Base-by-base conservation (phyloP, 2,888 invertebrate genomes). In the Agrenia bidenticulata region DNA sequence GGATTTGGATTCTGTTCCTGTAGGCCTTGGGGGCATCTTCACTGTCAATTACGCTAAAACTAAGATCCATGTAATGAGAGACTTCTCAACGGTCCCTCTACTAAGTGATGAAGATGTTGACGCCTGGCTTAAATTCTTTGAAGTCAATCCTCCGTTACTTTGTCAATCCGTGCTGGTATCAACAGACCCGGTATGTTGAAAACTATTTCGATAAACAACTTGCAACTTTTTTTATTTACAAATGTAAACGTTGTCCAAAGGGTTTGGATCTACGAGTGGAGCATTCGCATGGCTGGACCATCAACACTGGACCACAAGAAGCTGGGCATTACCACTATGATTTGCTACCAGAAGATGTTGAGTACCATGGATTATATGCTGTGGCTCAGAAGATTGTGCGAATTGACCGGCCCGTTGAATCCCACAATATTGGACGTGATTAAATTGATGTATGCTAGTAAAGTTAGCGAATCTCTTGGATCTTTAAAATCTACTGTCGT, bases 261-360 rank as follows among this genome's bases (percentile, higher is more conserved):
- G 93, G 87, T 24, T 81, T 94, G 79, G 94, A 95, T 82, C 84
- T 98, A 71, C 86, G 97, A 76, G 86, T 94, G 71, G 96, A 97
- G 81, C 98, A 98, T 82, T 97, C 97, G 80, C 98, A 98, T 81
- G 83, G 84, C 67, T 77, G 76, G 73, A 72, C 75, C 17, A 93
- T 93, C 79, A 92, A 90, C 80, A n/a, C 7, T 1, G 61, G 56
- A 1, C 88, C 90, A 74, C 82, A 85, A 78, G 88, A 89, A 82
- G 94, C 91, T 73, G 97, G 97, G 0, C 98, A 99, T 84, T 99
- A 98, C 83, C 98, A 99, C 82, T 88, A 88, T 79, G 98, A 99
- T 82, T 90, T 89, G 9, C 92, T 94, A 32, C 96, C 98, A 0
- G 88, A 87, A 9, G 83, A 80, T n/a, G 94, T 86, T 11, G 89